phyloP scores from a whole-genome alignment of 2,113 vertebrate genomes.

The Platycercus adscitus region DNA sequence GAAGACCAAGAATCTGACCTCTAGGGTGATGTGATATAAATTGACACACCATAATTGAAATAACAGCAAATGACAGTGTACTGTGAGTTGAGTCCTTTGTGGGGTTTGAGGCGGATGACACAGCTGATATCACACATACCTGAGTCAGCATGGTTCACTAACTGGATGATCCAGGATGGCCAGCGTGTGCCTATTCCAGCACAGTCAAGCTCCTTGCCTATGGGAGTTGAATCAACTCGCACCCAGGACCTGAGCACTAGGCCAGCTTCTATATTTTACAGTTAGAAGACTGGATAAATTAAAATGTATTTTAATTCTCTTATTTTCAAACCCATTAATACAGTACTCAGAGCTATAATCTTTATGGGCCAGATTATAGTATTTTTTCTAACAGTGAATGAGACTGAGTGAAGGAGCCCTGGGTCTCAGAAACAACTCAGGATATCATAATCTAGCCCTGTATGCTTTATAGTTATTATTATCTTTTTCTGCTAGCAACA shows the following conservation, averaged over 20 bases:
- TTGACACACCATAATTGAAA: not conserved
- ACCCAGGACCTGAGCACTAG: not conserved
- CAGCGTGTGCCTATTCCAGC: not conserved
- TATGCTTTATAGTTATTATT: not conserved
- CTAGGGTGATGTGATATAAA: not conserved
- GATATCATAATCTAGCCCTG: not conserved
- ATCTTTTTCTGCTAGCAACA: not conserved
- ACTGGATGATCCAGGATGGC: not conserved
- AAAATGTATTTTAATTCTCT: not conserved
- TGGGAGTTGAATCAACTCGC: too few relatives aligned
- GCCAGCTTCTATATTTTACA: not conserved
- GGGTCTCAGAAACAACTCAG: not conserved
- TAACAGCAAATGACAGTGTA: not conserved
- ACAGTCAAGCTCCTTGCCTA: rapidly evolving
- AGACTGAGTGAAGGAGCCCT: not conserved
- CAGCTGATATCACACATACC: not conserved
- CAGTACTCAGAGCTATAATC: not conserved
- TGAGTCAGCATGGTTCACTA: not conserved
- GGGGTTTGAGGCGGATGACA: not conserved
- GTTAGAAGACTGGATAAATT: not conserved
- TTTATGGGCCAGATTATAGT: not conserved
- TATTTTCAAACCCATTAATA: not conserved
- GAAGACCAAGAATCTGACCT: not conserved
- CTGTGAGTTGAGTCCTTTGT: not conserved
- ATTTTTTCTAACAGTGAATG: not conserved